phyloP scores from a whole-genome alignment of 2,888 invertebrate species.

The Coenonympha glycerion region DNA sequence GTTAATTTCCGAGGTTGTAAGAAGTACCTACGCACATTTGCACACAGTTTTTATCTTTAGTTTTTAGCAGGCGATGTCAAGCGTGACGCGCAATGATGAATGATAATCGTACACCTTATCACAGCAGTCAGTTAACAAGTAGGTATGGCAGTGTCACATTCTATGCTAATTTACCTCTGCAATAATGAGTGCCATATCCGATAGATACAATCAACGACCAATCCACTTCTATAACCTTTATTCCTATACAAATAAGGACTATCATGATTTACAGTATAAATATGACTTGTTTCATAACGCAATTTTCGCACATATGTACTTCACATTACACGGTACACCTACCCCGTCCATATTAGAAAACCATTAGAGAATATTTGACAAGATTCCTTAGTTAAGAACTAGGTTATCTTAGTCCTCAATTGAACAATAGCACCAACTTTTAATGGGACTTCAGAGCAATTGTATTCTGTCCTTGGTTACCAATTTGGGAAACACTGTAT shows the following conservation, averaged over 20 bases:
- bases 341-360: not conserved
- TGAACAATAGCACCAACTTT: not conserved
- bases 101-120: conserved; percentile 6
- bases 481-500: not conserved
- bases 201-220: not conserved
- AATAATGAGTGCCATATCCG: conserved; percentile 13
- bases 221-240: not conserved
- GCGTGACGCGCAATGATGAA: not conserved
- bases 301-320: not conserved
- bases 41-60: too few species aligned
- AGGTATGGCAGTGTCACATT: conserved; percentile 38
- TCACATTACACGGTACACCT: too few species aligned
- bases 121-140: conserved; percentile 22
- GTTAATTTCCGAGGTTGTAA: too few species aligned
- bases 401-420: not conserved
- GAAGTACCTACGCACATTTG: too few species aligned
- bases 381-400: not conserved
- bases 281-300: not conserved
- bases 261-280: not conserved
- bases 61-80: not conserved
- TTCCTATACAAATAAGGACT: not conserved
- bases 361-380: not conserved
- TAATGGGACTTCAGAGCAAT: not conserved
- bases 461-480: not conserved
- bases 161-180: conserved; percentile 38